Evolutionary conservation across 2,888 invertebrate species (phyloP).

Genomic region (Watsonalla binaria): DNA sequence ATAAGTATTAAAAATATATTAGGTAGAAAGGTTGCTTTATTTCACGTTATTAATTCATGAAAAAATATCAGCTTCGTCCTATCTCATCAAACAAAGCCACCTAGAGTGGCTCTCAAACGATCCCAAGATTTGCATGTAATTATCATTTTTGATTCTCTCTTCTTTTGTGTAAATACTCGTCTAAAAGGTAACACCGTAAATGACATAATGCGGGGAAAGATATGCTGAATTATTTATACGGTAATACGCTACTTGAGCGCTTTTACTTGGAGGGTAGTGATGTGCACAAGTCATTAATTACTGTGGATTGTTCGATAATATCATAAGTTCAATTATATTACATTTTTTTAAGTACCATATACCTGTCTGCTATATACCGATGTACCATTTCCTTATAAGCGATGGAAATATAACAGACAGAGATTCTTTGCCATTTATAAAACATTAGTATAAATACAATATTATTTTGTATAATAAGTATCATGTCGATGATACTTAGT

Average conservation of each 20-base stretch:
- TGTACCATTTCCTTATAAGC: no score
- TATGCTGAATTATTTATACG: conserved; percentile 76
- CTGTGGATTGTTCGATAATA: no score
- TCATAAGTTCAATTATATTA: no score
- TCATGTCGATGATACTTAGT: no score
- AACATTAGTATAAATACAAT: no score
- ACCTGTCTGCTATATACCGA: no score
- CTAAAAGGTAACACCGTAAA: conserved; percentile 73
- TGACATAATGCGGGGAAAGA: conserved; percentile 75
- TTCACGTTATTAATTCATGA: conserved; percentile 21
- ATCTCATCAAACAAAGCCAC: conserved; percentile 40
- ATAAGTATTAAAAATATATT: neutral
- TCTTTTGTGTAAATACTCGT: conserved; percentile 76
- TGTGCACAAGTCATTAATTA: conserved; percentile 8
- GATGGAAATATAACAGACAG: no score
- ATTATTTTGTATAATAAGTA: no score
- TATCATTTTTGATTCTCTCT: conserved; percentile 79
- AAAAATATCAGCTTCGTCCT: conserved; percentile 30
- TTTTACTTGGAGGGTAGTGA: conserved; percentile 21
- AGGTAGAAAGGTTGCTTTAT: conserved; percentile 6
- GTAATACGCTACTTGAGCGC: conserved; percentile 55
- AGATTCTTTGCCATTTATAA: no score
- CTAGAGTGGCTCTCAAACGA: conserved; percentile 50
- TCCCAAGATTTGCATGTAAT: conserved; percentile 76
- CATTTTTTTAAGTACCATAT: no score